A percentile compares a stretch with the other conserved stretches of the same genome.
These are phyloP conservation scores for Jaculus jaculus DNA, from an alignment of 2,113 vertebrate genomes.

Conservation along the genomic window DNA sequence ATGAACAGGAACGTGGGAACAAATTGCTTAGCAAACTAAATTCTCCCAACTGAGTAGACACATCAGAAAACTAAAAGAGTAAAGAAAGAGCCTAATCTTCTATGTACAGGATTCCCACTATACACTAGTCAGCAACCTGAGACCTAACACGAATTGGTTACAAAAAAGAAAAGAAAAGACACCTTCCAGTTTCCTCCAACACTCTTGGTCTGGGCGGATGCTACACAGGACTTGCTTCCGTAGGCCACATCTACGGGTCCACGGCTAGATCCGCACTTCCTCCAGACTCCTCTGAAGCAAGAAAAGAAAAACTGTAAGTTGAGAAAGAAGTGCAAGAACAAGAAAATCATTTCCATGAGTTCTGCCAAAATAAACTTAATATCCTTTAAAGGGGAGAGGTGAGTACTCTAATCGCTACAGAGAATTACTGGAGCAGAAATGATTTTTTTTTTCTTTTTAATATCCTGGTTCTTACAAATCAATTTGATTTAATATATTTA, in stretches of 20 bases:
- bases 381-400: neutral
- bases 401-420: neutral
- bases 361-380: neutral
- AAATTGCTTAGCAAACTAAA: slow-evolving; percentile 49
- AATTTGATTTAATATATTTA: neutral
- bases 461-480: neutral
- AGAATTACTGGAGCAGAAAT: neutral
- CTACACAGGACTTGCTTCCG: slow-evolving; percentile 25
- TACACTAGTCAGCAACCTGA: neutral
- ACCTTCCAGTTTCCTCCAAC: neutral
- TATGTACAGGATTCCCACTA: neutral
- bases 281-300: slow-evolving; percentile 68
- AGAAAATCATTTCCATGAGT: neutral
- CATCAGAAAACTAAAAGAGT: neutral
- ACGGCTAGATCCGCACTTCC: slow-evolving; percentile 30
- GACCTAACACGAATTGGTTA: neutral
- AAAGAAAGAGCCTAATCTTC: neutral
- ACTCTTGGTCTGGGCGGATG: neutral
- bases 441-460: neutral
- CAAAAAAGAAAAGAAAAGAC: neutral
- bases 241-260: slow-evolving; percentile 28
- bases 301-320: slow-evolving; percentile 14
- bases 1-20: neutral
- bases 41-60: slow-evolving; percentile 20
- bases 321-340: slow-evolving; percentile 55